These are phyloP conservation scores for Archivesica marissinica DNA, from an alignment of 1,140 invertebrate genomes.

Conservation along the genomic window DNA sequence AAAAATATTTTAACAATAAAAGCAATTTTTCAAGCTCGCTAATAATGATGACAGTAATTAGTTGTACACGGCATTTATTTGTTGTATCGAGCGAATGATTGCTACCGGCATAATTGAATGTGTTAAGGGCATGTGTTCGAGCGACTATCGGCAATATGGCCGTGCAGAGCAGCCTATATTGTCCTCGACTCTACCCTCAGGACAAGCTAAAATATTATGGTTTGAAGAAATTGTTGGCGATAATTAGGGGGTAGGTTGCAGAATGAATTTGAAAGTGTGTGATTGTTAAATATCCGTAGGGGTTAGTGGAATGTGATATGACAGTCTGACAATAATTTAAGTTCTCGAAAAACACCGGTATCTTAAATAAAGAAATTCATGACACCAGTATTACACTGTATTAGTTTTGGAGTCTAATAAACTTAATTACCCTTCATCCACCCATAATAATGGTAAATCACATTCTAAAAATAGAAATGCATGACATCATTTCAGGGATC, in stretches of 20 bases:
- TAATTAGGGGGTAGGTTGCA: conserved; percentile 24
- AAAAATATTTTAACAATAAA: not conserved
- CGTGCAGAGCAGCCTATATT: not conserved
- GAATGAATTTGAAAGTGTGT: conserved; percentile 10
- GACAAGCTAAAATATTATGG: not conserved
- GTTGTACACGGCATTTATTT: conserved; percentile 19
- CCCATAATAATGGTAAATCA: not conserved
- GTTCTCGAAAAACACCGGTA: conserved; percentile 6
- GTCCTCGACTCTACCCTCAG: not conserved
- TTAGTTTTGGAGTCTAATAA: not conserved
- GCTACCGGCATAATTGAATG: conserved; percentile 36
- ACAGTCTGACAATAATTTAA: not conserved
- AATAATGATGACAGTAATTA: conserved; percentile 18
- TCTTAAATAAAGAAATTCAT: not conserved
- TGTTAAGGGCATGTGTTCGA: conserved; percentile 35
- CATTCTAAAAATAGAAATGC: not conserved
- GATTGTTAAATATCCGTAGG: conserved; percentile 1
- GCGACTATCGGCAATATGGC: not conserved
- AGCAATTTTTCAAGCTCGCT: not conserved
- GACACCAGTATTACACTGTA: not conserved
- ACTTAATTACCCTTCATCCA: not conserved
- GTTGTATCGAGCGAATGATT: conserved; percentile 20
- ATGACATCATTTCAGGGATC: too few species aligned
- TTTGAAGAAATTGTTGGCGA: not conserved
- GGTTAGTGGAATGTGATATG: not conserved